These are phyloP conservation scores for Cyprinella venusta DNA, from an alignment of 2,797 vertebrate genomes.

Conservation along the genomic window DNA sequence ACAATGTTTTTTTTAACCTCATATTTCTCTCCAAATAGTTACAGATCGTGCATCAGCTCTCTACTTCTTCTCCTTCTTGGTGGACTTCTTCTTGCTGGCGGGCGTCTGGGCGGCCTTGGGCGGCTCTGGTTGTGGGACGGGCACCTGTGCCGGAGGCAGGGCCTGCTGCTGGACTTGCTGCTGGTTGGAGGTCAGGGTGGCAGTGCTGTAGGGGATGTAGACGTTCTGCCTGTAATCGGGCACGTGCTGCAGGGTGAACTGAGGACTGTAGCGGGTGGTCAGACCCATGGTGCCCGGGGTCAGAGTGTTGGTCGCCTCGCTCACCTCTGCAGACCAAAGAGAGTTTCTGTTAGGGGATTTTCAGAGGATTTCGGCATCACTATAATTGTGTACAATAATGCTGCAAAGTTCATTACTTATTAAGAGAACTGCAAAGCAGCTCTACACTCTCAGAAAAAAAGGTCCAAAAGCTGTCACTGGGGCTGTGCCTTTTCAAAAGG, in stretches of 20 bases:
- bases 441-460: not conserved
- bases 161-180: constrained; percentile 81
- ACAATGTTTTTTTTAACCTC: not conserved
- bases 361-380: not conserved
- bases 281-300: constrained; percentile 96
- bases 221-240: constrained; percentile 98
- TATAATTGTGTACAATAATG: not conserved
- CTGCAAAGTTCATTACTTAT: not conserved
- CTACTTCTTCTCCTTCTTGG: constrained; percentile 98
- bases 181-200: constrained; percentile 89
- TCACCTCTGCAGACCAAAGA: constrained; percentile 79
- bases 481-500: no score
- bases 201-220: constrained; percentile 96
- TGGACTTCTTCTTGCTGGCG: constrained; percentile 97
- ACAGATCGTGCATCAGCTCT: constrained; percentile 29
- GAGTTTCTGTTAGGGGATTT: not conserved
- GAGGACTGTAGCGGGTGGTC: constrained; percentile 93
- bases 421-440: not conserved
- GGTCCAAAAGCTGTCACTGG: no score
- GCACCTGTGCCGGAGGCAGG: constrained; percentile 74
- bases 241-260: constrained; percentile 97
- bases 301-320: constrained; percentile 87
- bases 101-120: constrained; percentile 81
- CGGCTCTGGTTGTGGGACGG: constrained; percentile 71
- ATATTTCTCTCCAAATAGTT: not conserved